Conservation (phyloP, 1,140 invertebrate genomes). For the Bicyclus anynana region DNA sequence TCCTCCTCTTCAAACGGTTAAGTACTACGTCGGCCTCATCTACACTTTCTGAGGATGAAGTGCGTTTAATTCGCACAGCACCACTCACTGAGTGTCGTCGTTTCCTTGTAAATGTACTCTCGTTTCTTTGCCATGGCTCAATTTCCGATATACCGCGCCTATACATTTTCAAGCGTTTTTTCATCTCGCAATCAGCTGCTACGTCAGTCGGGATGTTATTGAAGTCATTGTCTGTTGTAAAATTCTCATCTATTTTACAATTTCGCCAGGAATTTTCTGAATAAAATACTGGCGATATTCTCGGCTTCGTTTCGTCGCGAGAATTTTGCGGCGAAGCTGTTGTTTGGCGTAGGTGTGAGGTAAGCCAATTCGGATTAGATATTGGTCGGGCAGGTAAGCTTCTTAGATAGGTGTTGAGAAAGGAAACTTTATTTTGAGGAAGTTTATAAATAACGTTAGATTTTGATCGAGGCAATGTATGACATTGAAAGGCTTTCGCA, state of each 20-base stretch:
- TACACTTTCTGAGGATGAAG: conserved; percentile 73
- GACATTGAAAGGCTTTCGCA: conserved; percentile 24
- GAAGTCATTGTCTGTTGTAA: conserved; percentile 56
- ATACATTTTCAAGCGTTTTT: conserved; percentile 71
- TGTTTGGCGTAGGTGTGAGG: conserved; percentile 52
- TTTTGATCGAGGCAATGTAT: conserved; percentile 48
- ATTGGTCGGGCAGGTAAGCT: conserved; percentile 62
- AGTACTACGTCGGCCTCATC: conserved; percentile 74
- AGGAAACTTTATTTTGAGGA: conserved; percentile 69
- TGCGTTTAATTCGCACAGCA: conserved; percentile 44
- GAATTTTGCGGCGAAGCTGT: conserved; percentile 45
- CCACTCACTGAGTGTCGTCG: conserved; percentile 60
- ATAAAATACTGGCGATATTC: conserved; percentile 36
- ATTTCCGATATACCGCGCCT: conserved; percentile 71
- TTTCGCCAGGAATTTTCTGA: conserved; percentile 33
- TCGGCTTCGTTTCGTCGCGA: conserved; percentile 31
- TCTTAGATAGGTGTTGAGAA: conserved; percentile 74
- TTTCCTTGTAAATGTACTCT: conserved; percentile 42
- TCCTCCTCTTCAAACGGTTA: conserved; percentile 70
- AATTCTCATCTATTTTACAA: conserved; percentile 40
- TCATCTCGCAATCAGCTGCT: conserved; percentile 65
- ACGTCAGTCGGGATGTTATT: conserved; percentile 64
- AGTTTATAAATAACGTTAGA: conserved; percentile 53
- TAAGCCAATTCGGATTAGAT: conserved; percentile 64
- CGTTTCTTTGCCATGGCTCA: conserved; percentile 44